Evolutionary conservation across 1,140 invertebrate genomes (phyloP).

Genomic region (Drosophila melanica): DNA sequence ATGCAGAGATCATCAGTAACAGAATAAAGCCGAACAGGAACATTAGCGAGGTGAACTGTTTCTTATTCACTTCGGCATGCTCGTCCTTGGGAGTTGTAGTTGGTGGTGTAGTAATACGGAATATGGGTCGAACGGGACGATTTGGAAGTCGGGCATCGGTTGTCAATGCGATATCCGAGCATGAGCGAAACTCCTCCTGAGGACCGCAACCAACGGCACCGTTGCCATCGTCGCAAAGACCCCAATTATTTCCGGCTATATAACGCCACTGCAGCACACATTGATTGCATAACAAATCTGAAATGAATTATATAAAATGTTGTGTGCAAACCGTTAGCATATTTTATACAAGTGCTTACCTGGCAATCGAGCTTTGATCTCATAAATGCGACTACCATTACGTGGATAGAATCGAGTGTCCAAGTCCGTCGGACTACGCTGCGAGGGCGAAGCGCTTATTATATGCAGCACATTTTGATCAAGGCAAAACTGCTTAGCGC

Average conservation of each 20-base stretch:
- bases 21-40: conserved; percentile 17
- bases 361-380: conserved; percentile 89
- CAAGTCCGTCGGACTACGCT: conserved; percentile 76
- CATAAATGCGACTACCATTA: conserved; percentile 91
- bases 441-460: conserved; percentile 84
- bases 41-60: conserved; percentile 1
- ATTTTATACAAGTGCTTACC: conserved; percentile 57
- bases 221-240: conserved; percentile 84
- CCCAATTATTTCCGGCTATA: conserved; percentile 85
- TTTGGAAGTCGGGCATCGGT: conserved; percentile 80
- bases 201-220: conserved; percentile 86
- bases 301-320: background rate
- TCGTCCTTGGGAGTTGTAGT: conserved; percentile 18
- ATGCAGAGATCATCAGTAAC: conserved; percentile 6
- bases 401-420: conserved; percentile 89
- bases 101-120: conserved; percentile 42
- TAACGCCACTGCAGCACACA: conserved; percentile 81
- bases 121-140: conserved; percentile 51
- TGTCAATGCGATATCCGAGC: conserved; percentile 91
- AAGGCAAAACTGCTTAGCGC: conserved; percentile 90
- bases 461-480: conserved; percentile 89
- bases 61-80: conserved; percentile 6
- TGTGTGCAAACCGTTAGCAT: background rate
- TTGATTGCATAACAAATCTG: conserved; percentile 83
- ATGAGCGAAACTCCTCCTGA: conserved; percentile 93